Conservation (phyloP, 2,797 vertebrate species). For the Tauraco hartlaubi region DNA sequence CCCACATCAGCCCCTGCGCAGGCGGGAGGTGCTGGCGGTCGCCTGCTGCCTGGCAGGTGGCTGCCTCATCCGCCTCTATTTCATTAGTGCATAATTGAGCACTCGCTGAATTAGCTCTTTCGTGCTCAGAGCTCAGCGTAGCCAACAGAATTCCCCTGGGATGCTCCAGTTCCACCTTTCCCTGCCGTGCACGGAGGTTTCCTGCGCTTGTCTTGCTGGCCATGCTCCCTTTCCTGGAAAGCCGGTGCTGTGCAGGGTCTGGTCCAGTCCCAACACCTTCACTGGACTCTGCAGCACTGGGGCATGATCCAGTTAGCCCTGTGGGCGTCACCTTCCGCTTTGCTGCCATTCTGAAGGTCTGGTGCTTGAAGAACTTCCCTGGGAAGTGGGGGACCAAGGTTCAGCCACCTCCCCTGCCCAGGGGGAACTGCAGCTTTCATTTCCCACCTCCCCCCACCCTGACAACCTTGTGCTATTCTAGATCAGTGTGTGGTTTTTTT, state of each 20-base stretch:
- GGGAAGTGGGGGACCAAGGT: background rate
- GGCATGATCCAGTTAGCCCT: background rate
- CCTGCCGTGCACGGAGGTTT: accelerated
- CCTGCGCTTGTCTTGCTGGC: background rate
- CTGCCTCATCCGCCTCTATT: background rate
- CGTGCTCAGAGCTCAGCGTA: background rate
- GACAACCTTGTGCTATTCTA: accelerated
- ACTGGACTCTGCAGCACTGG: accelerated
- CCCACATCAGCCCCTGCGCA: background rate
- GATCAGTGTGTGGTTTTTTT: background rate
- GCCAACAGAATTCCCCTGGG: background rate
- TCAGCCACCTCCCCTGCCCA: background rate
- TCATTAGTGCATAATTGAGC: background rate
- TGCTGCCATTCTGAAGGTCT: background rate
- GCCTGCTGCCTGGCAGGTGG: background rate
- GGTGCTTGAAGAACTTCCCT: background rate
- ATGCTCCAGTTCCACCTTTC: background rate
- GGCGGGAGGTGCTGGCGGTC: background rate
- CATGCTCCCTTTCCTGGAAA: background rate
- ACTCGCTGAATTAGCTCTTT: background rate
- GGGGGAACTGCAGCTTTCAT: background rate
- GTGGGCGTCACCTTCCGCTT: background rate
- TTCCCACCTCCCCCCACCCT: background rate
- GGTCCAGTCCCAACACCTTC: accelerated
- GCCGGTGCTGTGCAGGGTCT: accelerated